Base-by-base conservation (phyloP, 1,140 invertebrate species). In the Pogonus chalceus region DNA sequence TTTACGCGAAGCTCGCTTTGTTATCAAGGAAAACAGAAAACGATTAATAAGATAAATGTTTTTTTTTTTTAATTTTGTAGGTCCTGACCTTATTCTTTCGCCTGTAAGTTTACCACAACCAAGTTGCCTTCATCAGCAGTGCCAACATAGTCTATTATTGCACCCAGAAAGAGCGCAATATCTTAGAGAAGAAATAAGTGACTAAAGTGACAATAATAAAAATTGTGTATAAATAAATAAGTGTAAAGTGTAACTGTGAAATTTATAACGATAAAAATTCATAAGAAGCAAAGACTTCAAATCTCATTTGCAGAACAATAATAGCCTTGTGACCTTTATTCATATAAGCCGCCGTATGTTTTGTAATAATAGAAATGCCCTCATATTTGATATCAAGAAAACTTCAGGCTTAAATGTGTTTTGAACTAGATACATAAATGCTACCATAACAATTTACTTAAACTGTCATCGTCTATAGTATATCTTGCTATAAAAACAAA, bases 51-150 rank as follows among this genome's bases (percentile, higher is more conserved):
- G 14, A 31, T 58, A 49, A 43, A 56, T 53, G 48, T 56, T 35
- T 49, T 60, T 31, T 18, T 39, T 24, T 60, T 57, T 67, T 60
- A 57, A 64, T 53, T 64, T 66, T 14, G n/a, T 60, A 69, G 67
- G 65, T 48, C 67, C 67, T 20, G 67, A 69, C 56, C 59, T 69
- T 51, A 69, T 69, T 49, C 58, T 69, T 10, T 56, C 64, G 49
- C 67, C 67, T n/a, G 56, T 63, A 20, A 62, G 57, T 53, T 63
- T 62, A 57, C 57, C 58, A 1, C 63, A 53, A 16, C 59, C 63
- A 20, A 62, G 56, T 52, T n/a, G n/a, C n/a, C n/a, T n/a, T 43
- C 26, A 31, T 31, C 37, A 43, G 37, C 18, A 43, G n/a, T n/a
- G n/a, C n/a, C n/a, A n/a, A n/a, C n/a, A 9, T 16, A 43, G 37